Evolutionary conservation across 2,888 invertebrate genomes (phyloP), one percentile per base, ranked within the genome.

Genomic region (Aporophyla nigra): DNA sequence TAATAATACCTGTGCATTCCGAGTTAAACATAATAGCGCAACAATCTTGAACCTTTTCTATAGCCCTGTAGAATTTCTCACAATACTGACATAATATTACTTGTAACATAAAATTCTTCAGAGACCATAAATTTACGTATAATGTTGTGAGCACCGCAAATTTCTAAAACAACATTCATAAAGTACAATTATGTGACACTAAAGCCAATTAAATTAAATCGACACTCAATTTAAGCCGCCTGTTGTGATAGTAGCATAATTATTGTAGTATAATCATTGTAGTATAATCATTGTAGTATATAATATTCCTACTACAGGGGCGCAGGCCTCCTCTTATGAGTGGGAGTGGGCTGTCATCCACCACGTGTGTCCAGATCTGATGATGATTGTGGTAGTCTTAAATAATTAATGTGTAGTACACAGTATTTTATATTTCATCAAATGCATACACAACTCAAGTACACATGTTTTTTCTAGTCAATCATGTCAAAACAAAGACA

Each of bases 51-150:
- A 49, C 53, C 1, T n/a, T 61, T n/a, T 61, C 61, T 14, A 76
- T 5, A 46, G 76, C 77, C 16, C 14, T 54, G 61, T 76, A 76
- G 46, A 76, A 76, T 61, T 76, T 73, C n/a, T 74, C 74, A 53
- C 59, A 74, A n/a, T 27, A 27, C 19, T n/a, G 51, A 74, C 74
- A 74, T 54, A 76, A 69, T 40, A 76, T 69, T 62, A 53, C 24
- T 61, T 76, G 59, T 54, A 76, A 9, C 0, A 16, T 19, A 0
- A 76, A 61, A 54, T 62, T 76, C 14, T 76, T 76, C 61, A 40
- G 54, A 0, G 21, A 14, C 76, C 68, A 76, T 49, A 54, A 49
- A 27, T 9, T 61, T 16, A 76, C 40, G 7, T 16, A 16, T 1
- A 54, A 5, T 7, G 49, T 19, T 10, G 75, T 65, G 2, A 19